phyloP scores from a whole-genome alignment of 1,140 invertebrate genomes.

The Lordiphosa mommai region DNA sequence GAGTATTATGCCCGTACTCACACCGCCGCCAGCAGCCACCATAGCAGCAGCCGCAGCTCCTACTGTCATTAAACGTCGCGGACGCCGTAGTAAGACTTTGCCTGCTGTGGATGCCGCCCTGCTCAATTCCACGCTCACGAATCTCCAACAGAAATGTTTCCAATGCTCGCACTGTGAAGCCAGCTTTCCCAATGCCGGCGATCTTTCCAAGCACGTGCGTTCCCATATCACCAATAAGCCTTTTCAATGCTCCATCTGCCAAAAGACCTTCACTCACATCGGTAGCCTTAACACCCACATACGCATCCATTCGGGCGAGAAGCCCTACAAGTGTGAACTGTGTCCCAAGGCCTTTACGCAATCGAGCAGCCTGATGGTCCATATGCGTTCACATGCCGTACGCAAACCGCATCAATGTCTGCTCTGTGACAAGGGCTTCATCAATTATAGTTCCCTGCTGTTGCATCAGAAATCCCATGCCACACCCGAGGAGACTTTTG shows the following conservation, averaged over 20 bases:
- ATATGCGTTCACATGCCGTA: constrained; percentile 85
- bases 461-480: constrained; percentile 71
- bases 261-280: constrained; percentile 83
- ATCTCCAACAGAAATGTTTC: constrained; percentile 54
- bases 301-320: constrained; percentile 85
- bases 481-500: constrained; percentile 55
- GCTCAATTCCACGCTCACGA: constrained; percentile 10
- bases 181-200: constrained; percentile 83
- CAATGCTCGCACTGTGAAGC: constrained; percentile 83
- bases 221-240: constrained; percentile 82
- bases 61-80: constrained; percentile 36
- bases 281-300: constrained; percentile 91
- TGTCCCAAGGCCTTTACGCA: constrained; percentile 86
- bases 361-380: constrained; percentile 85
- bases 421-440: constrained; percentile 81
- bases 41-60: background rate
- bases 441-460: constrained; percentile 73
- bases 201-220: constrained; percentile 82
- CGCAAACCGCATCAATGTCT: constrained; percentile 85
- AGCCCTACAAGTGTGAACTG: constrained; percentile 78
- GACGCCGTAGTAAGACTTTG: constrained; percentile 55
- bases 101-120: constrained; percentile 12
- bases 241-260: constrained; percentile 79
- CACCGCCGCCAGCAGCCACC: constrained; percentile 3
- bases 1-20: background rate